A percentile compares a stretch with the other conserved stretches of the same genome.
Evolutionary conservation across 2,888 invertebrate genomes (phyloP).

Genomic region (Lasioglossum lativentre): DNA sequence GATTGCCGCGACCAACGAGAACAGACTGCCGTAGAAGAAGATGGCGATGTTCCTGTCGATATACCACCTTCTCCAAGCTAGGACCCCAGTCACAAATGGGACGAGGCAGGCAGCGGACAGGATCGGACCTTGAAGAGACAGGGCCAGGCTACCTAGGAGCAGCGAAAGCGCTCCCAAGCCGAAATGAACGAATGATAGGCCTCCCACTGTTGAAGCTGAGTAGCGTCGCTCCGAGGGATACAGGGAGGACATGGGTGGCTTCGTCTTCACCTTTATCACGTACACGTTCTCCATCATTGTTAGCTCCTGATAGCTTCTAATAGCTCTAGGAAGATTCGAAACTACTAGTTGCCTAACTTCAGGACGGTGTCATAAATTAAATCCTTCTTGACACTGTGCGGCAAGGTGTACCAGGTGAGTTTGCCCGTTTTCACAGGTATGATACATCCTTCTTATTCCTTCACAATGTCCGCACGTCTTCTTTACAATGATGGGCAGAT

Average conservation of each 20-base stretch:
- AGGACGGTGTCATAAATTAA: background rate
- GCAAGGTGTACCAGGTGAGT: background rate
- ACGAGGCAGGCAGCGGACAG: slow-evolving; percentile 74
- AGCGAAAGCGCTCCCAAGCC: slow-evolving; percentile 87
- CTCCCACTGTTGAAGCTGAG: slow-evolving; percentile 89
- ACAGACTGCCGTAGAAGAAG: slow-evolving; percentile 86
- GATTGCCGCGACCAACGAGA: slow-evolving; percentile 86
- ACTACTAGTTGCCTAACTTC: background rate
- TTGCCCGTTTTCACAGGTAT: background rate
- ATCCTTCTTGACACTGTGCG: background rate
- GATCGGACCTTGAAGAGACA: slow-evolving; percentile 74
- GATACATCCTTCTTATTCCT: background rate
- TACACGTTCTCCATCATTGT: slow-evolving; percentile 88
- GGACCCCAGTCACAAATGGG: slow-evolving; percentile 85
- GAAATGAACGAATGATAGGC: slow-evolving; percentile 88
- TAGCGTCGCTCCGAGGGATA: slow-evolving; percentile 89
- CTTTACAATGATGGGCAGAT: no score
- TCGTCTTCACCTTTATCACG: slow-evolving; percentile 88
- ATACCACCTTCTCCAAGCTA: slow-evolving; percentile 89
- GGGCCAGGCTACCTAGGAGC: slow-evolving; percentile 86
- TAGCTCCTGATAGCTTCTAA: background rate
- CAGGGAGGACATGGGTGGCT: slow-evolving; percentile 86
- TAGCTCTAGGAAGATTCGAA: background rate
- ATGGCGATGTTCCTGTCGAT: slow-evolving; percentile 88
- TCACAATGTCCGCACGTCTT: background rate